Conservation (phyloP, 2,797 vertebrate species). For the Loris lydekkerianus region DNA sequence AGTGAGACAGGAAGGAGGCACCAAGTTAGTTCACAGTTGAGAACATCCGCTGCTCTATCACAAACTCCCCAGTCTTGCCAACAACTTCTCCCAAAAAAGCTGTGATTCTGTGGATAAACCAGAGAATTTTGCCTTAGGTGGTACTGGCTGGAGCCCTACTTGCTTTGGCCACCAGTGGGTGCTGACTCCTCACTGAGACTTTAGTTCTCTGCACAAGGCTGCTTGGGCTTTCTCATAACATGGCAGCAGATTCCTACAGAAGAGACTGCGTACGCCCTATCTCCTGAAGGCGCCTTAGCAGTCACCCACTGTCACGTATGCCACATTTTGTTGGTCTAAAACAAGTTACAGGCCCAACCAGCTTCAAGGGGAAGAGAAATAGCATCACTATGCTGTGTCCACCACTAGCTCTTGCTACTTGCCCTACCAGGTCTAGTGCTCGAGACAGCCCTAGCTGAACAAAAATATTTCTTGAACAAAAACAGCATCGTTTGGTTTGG, state of each 20-base stretch:
- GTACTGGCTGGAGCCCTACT: background rate
- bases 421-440: background rate
- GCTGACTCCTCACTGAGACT: background rate
- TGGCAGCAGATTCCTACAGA: background rate
- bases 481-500: too few species aligned
- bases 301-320: background rate
- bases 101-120: background rate
- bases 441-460: background rate
- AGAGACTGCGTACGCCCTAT: background rate
- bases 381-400: too few species aligned
- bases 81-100: background rate
- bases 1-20: background rate
- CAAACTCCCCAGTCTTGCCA: background rate
- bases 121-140: background rate
- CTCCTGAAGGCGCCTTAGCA: background rate
- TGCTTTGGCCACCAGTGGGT: background rate
- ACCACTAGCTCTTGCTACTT: background rate
- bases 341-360: background rate
- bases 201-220: rapidly evolving
- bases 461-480: background rate
- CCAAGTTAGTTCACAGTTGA: too few species aligned
- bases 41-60: background rate
- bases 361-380: background rate
- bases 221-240: background rate
- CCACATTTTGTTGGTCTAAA: background rate